Base-by-base conservation (phyloP, 2,113 vertebrate genomes). In the Xyrauchen texanus region DNA sequence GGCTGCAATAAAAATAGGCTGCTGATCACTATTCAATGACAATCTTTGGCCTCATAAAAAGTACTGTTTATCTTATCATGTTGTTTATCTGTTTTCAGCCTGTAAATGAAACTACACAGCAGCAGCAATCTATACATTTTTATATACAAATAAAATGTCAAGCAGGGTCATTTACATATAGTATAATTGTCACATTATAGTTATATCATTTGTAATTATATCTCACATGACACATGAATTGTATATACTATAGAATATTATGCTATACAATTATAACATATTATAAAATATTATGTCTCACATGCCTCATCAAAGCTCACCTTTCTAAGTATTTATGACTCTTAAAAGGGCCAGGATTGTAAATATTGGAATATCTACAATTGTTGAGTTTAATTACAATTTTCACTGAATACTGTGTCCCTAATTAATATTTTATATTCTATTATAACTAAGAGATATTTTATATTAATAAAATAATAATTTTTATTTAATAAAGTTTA, bases 321-420 rank as follows among this genome's bases (percentile, higher is more conserved):
- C 21, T 58, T n/a, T 58, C 15, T 6, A 72, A 72, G 13, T 16
- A 4, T 72, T 60, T 72, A 72, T 60, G 55, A 61, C n/a, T 46
- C 44, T 53, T 7, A 3, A 7, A 1, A 44, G 11, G 49, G 16
- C 53, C n/a, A 45, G 68, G 45, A 9, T 53, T 70, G 52, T 55
- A 12, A 42, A 42, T 44, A 6, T 15, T n/a, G 21, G 44, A 70
- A 44, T 44, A 44, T 57, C 21, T 57, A 12, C 68, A 70, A 42
- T 6, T 2, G 10, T 49, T 3, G 46, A 34, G 10, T 73, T 73
- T 6, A 34, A 42, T 6, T 34, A 15, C 53, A 11, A 42, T 21
- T 21, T 11, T 12, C 58, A 74, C 15, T 49, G 47, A 73, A 47
- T 61, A 46, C 52, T 6, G 52, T 57, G 4, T 34, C 8, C 8